These are phyloP conservation scores for Meiosimyza decipiens DNA, from an alignment of 2,888 invertebrate species.

Conservation along the genomic window DNA sequence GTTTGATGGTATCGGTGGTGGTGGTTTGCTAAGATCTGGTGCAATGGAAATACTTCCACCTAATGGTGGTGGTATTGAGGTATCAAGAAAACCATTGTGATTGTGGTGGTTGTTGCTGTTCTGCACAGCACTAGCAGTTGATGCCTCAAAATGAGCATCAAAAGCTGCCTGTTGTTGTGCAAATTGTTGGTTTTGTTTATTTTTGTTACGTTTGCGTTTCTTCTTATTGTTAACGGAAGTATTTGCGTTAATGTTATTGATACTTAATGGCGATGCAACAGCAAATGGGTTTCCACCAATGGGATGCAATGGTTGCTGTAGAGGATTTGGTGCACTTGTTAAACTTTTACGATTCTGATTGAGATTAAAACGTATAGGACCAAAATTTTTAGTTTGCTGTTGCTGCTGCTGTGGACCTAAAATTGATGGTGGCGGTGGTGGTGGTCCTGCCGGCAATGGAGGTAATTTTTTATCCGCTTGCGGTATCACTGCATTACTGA, in stretches of 20 bases:
- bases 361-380: conserved; percentile 70
- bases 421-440: conserved; percentile 63
- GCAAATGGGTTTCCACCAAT: conserved; percentile 34
- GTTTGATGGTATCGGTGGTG: conserved; percentile 56
- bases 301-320: conserved; percentile 51
- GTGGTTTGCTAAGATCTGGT: conserved; percentile 60
- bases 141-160: conserved; percentile 46
- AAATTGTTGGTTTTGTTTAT: conserved; percentile 63
- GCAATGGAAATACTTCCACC: conserved; percentile 44
- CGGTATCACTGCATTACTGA: conserved; percentile 64
- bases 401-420: conserved; percentile 40
- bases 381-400: conserved; percentile 63
- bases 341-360: conserved; percentile 66
- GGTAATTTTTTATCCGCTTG: conserved; percentile 61
- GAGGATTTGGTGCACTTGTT: conserved; percentile 60
- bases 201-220: conserved; percentile 76
- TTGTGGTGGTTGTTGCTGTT: conserved; percentile 14
- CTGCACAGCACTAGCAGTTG: conserved; percentile 29
- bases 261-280: conserved; percentile 16
- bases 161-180: conserved; percentile 49
- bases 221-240: conserved; percentile 72
- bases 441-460: conserved; percentile 72
- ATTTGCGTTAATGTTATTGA: conserved; percentile 37
- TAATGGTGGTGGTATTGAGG: conserved; percentile 65
- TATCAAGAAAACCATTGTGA: conserved; percentile 43